Conservation (phyloP, 2,797 vertebrate species). For the Phataginus tricuspis region DNA sequence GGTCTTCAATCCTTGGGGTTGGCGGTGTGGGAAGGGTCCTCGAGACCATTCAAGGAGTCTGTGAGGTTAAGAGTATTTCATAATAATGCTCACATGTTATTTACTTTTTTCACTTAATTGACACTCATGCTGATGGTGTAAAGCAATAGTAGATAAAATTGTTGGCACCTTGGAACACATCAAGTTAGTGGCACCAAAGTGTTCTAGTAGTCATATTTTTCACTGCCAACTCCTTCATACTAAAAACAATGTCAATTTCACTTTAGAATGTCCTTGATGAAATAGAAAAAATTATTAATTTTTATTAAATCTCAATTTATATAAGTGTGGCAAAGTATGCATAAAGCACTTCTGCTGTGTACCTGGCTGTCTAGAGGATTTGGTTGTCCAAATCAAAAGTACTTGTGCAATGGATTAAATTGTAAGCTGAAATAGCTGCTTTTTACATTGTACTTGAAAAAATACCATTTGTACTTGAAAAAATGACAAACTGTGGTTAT, state of each 20-base stretch:
- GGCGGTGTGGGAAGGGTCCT: not conserved
- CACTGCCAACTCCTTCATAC: not conserved
- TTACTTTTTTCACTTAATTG: not conserved
- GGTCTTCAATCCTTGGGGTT: not conserved
- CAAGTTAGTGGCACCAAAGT: not conserved
- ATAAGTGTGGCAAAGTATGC: not conserved
- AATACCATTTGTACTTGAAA: not conserved
- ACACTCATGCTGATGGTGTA: not conserved
- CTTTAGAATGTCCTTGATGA: not conserved
- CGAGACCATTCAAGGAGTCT: not conserved
- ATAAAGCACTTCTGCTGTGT: not conserved
- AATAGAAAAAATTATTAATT: not conserved
- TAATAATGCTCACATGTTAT: not conserved
- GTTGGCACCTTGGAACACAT: not conserved
- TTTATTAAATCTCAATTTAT: not conserved
- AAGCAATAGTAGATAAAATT: not conserved
- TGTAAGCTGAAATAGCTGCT: not conserved
- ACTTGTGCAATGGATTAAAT: not conserved
- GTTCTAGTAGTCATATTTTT: not conserved
- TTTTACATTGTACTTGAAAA: not conserved
- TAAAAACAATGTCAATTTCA: slow-evolving; percentile 1
- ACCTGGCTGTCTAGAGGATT: not conserved
- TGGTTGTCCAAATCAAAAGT: not conserved
- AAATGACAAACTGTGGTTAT: not conserved
- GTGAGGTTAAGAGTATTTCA: not conserved